phyloP scores from a whole-genome alignment of 2,888 invertebrate species.

The Globia sparganii region DNA sequence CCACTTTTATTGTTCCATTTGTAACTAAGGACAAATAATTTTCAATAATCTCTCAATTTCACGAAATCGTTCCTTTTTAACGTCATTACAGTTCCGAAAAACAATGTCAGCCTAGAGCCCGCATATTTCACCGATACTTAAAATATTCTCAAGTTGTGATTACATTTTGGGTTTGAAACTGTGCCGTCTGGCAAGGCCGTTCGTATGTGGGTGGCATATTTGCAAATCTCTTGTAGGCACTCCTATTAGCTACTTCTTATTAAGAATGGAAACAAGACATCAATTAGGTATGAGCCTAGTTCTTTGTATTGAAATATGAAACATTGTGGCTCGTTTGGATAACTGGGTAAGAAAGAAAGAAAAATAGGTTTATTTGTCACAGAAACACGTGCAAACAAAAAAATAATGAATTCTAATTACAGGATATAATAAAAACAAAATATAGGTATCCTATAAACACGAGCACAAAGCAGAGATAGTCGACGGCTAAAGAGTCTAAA shows the following conservation, averaged over 20 bases:
- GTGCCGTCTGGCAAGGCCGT: constrained; percentile 28
- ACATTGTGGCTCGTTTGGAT: constrained; percentile 1
- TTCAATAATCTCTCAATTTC: background rate
- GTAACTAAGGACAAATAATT: background rate
- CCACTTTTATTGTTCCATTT: background rate
- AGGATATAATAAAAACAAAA: too few species aligned
- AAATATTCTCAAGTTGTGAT: constrained; percentile 31
- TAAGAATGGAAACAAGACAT: constrained; percentile 33
- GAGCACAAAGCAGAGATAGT: too few species aligned
- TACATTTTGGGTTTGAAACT: constrained; percentile 32
- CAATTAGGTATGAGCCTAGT: constrained; percentile 30
- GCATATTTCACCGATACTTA: constrained; percentile 39
- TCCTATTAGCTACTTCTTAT: constrained; percentile 35
- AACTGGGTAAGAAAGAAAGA: too few species aligned
- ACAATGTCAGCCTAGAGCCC: constrained; percentile 30
- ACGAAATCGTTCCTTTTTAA: background rate
- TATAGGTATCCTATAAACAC: too few species aligned
- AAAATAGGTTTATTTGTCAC: too few species aligned
- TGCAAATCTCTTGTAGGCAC: constrained; percentile 34
- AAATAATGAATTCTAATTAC: too few species aligned
- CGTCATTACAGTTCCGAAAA: background rate
- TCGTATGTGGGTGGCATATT: constrained; percentile 42
- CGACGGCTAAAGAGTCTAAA: too few species aligned
- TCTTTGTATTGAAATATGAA: constrained; percentile 15
- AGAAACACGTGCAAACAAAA: too few species aligned